Conservation (phyloP, 2,888 invertebrate species). For the Ctenicera cuprea region DNA sequence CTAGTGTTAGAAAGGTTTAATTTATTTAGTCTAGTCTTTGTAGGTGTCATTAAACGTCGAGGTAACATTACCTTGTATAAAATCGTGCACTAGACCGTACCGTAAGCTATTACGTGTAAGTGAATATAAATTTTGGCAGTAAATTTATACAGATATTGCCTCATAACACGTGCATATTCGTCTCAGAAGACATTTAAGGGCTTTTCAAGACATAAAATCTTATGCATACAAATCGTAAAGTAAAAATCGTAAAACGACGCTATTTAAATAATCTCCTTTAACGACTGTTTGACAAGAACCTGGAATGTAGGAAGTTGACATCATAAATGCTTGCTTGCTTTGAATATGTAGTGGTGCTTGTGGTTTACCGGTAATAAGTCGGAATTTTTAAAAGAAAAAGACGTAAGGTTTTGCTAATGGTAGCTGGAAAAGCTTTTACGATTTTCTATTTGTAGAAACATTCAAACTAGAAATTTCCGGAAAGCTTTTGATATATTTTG, state of each 20-base stretch:
- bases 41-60: constrained; percentile 37
- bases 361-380: constrained; percentile 13
- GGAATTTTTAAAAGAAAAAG: not conserved
- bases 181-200: constrained; percentile 42
- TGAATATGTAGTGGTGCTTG: constrained; percentile 23
- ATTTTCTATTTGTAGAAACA: not conserved
- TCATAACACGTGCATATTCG: constrained; percentile 52
- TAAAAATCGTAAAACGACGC: constrained; percentile 47
- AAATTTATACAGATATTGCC: constrained; percentile 57
- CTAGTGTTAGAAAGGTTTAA: constrained; percentile 10
- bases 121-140: constrained; percentile 57
- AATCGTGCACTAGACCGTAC: constrained; percentile 45
- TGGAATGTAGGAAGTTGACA: constrained; percentile 45
- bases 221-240: constrained; percentile 49
- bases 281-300: constrained; percentile 36
- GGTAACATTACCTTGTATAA: constrained; percentile 41
- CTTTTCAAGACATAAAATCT: constrained; percentile 43
- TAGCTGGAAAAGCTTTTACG: not conserved
- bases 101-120: constrained; percentile 52
- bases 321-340: constrained; percentile 35
- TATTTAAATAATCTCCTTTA: constrained; percentile 45
- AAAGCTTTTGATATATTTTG: too few relatives aligned
- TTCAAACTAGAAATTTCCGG: too few relatives aligned
- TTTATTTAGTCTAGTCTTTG: constrained; percentile 44
- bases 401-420: not conserved